phyloP scores from a whole-genome alignment of 2,113 vertebrate genomes.

The Numida meleagris region DNA sequence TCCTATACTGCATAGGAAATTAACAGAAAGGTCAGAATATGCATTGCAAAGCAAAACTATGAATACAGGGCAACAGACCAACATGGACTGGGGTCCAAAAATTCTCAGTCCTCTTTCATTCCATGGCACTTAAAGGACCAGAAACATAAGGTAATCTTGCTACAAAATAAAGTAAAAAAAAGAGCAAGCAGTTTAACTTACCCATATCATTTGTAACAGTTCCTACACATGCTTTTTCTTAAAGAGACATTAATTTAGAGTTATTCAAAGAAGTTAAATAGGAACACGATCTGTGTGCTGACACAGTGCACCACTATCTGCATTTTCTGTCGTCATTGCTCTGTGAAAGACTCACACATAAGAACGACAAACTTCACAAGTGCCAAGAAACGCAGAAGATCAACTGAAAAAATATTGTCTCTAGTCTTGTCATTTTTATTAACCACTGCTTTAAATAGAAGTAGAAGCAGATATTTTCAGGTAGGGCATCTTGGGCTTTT shows the following conservation, averaged over 20 bases:
- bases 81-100: fast-evolving
- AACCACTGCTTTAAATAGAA: background rate
- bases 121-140: background rate
- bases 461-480: background rate
- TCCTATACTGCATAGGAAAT: background rate
- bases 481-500: background rate
- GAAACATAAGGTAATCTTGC: background rate
- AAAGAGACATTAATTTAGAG: background rate
- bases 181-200: background rate
- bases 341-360: background rate
- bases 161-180: background rate
- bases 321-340: background rate
- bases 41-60: background rate
- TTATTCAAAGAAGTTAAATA: background rate
- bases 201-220: fast-evolving
- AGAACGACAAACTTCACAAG: background rate
- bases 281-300: background rate
- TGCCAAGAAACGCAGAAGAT: slow-evolving; percentile 6
- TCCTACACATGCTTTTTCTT: background rate
- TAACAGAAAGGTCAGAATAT: background rate
- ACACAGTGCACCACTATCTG: background rate
- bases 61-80: background rate
- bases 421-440: background rate
- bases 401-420: background rate
- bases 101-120: background rate